Base-by-base conservation (phyloP, 2,888 invertebrate genomes). In the Trichogramma evanescens region DNA sequence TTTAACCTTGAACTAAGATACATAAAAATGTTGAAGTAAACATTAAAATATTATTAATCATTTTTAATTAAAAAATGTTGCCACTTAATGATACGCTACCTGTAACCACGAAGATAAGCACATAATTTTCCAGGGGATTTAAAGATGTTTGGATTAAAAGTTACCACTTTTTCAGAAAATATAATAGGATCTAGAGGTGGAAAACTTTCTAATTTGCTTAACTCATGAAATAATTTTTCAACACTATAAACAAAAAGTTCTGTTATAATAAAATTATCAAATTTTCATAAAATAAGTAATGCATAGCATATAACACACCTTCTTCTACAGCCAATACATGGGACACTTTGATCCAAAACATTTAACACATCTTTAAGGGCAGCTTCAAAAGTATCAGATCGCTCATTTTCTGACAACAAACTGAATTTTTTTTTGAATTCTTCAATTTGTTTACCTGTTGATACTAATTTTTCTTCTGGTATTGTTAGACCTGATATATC, bases 241-340 rank as follows among this genome's bases (percentile, higher is more conserved):
- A 94, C 94, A 78, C 94, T 94, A 74, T 66, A 83, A 83, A 68
- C 61, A 54, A 5, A 62, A 63, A 56, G 59, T 48, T 54, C 43
- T 43, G 42, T 49, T 54, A 44, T 52, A 9, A 46, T 58, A 52
- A 45, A 42, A 38, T 43, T n/a, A 48, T 50, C 8, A 38, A 39
- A 39, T 43, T 7, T 1, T 26, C 2, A 38, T 9, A 10, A 40
- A 52, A 38, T 56, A 45, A 58, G 52, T 52, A 58, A 44, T 51
- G 38, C 50, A 63, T 46, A n/a, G 44, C 10, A 26, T 52, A 44
- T 42, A 9, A 10, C 50, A 52, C 26, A 91, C 93, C 92, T 92
- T 83, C 92, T 84, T 67, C 95, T 84, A 80, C 95, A 95, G 65
- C 95, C 95, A 73, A 95, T 93, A 82, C 95, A 95, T 66, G 94